Base-by-base conservation (phyloP, 1,140 invertebrate species). In the Nebria ingens region DNA sequence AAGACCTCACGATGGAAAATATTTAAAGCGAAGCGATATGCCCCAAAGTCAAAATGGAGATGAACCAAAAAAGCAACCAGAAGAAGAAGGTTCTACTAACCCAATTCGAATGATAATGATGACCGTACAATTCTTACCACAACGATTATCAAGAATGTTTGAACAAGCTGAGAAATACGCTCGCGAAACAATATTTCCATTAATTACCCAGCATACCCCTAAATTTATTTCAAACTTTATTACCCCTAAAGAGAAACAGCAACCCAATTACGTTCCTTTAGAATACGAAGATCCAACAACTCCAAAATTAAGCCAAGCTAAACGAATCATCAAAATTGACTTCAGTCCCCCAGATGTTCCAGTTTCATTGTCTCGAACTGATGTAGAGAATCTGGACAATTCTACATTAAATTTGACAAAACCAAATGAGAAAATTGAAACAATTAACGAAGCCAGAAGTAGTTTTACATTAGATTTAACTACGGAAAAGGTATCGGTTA, bases 111-210 rank as follows among this genome's bases (percentile, higher is more conserved):
- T 71, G 71, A 52, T 85, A 81, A 56, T 64, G 1, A 66, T 68
- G n/a, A 87, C 84, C 0, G 84, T 90, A 4, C 88, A 91, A 64
- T 81, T 89, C 61, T 69, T 91, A 19, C 87, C 87, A 0, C 82
- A 86, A 55, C 76, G 84, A 21, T 65, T 91, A 13, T 85, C 85
- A 0, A 81, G 83, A 2, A 82, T 91, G 65, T 77, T 91, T 21
- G 85, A 87, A 17, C 82, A 87, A 62, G 87, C 87, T 0, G 87
- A 91, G 67, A 77, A 81, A 20, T 90, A 91, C 64, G 87, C 87
- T 0, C 74, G 84, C 50, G 81, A 86, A 62, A 87, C 85, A 0
- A 69, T 89, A 9, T 64, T 87, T 50, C 85, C 85, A 0, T 62
- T 87, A 3, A 85, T 88, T 2, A 87, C 84, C 1, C 84, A 84